Evolutionary conservation across 2,888 invertebrate genomes (phyloP).

Genomic region (Philaethria dido): DNA sequence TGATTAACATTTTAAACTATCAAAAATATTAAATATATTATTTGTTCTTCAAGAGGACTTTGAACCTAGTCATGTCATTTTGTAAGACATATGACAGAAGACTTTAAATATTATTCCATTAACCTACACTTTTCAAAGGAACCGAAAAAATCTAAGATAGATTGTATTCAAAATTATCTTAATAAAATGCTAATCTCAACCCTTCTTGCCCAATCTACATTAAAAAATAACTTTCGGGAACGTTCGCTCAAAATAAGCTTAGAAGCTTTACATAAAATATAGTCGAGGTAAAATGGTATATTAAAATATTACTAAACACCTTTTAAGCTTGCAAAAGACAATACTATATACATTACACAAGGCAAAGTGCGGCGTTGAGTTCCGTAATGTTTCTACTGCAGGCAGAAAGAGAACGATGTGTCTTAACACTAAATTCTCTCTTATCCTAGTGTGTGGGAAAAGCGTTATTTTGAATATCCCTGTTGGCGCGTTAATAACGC

Average conservation of each 20-base stretch:
- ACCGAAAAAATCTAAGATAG: background rate
- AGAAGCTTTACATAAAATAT: conserved; percentile 17
- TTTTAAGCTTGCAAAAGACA: background rate
- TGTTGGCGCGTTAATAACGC: too few relatives aligned
- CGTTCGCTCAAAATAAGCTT: conserved; percentile 13
- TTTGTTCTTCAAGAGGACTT: too few relatives aligned
- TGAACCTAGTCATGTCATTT: too few relatives aligned
- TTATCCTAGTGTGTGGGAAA: too few relatives aligned
- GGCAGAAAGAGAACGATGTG: too few relatives aligned
- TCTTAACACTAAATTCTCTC: too few relatives aligned
- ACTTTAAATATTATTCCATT: background rate
- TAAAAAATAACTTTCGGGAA: conserved; percentile 13
- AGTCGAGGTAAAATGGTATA: background rate
- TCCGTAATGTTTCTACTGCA: too few relatives aligned
- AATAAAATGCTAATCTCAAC: conserved; percentile 29
- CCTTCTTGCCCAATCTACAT: conserved; percentile 8
- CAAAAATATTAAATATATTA: too few relatives aligned
- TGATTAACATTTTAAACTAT: too few relatives aligned
- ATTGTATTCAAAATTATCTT: conserved; percentile 19
- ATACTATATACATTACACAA: background rate
- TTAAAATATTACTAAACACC: background rate
- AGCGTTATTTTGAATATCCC: too few relatives aligned
- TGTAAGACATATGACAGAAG: too few relatives aligned
- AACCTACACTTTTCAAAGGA: background rate
- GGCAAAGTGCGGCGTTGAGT: too few relatives aligned